Evolutionary conservation across 2,797 vertebrate genomes (phyloP).

Genomic region (Poecilia gillii): DNA sequence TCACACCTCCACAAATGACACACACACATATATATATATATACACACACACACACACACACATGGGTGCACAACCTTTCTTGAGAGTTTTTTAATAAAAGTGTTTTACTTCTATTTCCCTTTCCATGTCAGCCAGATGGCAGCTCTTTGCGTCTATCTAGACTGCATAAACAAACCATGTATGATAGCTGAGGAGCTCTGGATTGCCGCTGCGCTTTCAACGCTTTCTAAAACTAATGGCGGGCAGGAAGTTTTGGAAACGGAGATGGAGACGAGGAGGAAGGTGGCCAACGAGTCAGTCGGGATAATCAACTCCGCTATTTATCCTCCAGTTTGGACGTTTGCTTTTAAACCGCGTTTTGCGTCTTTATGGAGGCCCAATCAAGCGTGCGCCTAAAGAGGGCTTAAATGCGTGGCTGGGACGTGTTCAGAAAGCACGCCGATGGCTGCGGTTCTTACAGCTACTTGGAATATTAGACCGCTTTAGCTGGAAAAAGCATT

Average conservation of each 20-base stretch:
- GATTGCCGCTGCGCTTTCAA: slow-evolving; percentile 72
- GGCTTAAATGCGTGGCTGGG: slow-evolving; percentile 53
- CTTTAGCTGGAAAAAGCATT: slow-evolving; percentile 65
- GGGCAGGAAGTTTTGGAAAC: slow-evolving; percentile 74
- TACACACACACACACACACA: background rate
- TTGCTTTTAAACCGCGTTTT: slow-evolving; percentile 63
- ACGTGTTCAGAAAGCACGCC: slow-evolving; percentile 54
- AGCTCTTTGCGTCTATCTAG: slow-evolving; percentile 50
- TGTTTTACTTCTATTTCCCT: slow-evolving; percentile 40
- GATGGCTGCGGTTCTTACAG: slow-evolving; percentile 67
- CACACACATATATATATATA: background rate
- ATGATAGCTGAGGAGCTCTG: slow-evolving; percentile 68
- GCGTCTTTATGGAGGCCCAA: slow-evolving; percentile 67
- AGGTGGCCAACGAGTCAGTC: slow-evolving; percentile 53
- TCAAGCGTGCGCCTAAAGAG: slow-evolving; percentile 64
- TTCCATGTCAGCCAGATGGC: slow-evolving; percentile 48
- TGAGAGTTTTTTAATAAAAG: slow-evolving; percentile 59
- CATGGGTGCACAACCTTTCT: slow-evolving; percentile 25
- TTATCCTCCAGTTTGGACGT: slow-evolving; percentile 71
- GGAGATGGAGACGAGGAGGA: slow-evolving; percentile 55
- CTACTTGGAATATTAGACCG: slow-evolving; percentile 69
- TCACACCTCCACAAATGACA: slow-evolving; percentile 48
- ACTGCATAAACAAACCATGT: slow-evolving; percentile 32
- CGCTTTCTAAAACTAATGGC: slow-evolving; percentile 73
- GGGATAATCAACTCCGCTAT: slow-evolving; percentile 75